Base-by-base conservation (phyloP, 2,888 invertebrate species). In the Drosophila greeni region DNA sequence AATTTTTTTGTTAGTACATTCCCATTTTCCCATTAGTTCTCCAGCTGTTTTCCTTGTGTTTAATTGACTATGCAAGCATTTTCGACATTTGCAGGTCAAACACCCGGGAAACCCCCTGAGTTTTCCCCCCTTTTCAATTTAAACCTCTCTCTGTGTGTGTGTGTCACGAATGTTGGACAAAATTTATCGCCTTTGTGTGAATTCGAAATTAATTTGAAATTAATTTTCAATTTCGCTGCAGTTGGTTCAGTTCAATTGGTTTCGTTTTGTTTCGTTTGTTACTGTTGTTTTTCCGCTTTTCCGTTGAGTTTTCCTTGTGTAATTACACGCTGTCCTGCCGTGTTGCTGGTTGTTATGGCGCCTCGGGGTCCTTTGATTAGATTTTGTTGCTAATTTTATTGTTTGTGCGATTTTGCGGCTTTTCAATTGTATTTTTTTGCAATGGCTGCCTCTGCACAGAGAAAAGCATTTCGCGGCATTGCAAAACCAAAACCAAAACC, bases 141-240 rank as follows among this genome's bases (percentile, higher is more conserved):
- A 24, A 18, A n/a, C 43, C 12, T 11, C 42, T 12, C n/a, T 16
- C 36, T 37, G 14, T 24, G 29, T 62, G 31, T 58, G 40, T 54
- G 48, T 65, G 75, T 75, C 72, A 82, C 76, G 71, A 71, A 47
- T 56, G 67, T 72, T 84, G 73, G 66, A 66, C 70, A 67, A 84
- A 72, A 75, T 72, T 73, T 69, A 75, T 82, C 66, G 75, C 76
- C 73, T 79, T 76, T 80, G 68, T 80, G 68, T 80, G 70, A 62
- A 82, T 84, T 82, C 62, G 56, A 76, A 84, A 81, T 81, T 84
- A 84, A 82, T 81, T 82, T 82, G 16, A 72, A 81, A 81, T 81
- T 81, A 84, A 84, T 82, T 81, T 82, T 80, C 76, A 80, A 84
- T 84, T 62, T 78, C 60, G 58, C 40, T 60, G 54, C 67, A 39